Conservation (phyloP, 1,140 invertebrate species). For the Drosophila parabipectinata region DNA sequence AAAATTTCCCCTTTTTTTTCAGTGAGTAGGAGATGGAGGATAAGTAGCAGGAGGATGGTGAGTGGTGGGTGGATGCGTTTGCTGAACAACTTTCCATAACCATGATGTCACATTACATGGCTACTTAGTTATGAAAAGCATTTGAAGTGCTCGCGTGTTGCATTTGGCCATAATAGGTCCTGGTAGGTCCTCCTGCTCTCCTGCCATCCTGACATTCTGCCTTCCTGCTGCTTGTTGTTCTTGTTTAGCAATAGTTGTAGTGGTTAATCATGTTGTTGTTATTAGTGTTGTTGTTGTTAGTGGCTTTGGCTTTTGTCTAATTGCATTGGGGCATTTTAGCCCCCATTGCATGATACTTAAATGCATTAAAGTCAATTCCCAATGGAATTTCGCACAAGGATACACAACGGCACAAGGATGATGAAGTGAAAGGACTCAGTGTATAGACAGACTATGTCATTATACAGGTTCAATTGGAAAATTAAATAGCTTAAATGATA, state of each 20-base stretch:
- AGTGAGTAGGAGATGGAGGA: not conserved
- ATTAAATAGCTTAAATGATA: conserved; percentile 33
- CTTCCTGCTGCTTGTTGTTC: conserved; percentile 3
- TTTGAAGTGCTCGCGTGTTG: conserved; percentile 45
- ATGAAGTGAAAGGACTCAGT: conserved; percentile 41
- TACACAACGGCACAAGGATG: conserved; percentile 6
- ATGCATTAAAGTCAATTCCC: conserved; percentile 60
- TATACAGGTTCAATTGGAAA: conserved; percentile 49
- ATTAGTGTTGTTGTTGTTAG: conserved; percentile 4
- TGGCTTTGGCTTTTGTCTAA: conserved; percentile 61
- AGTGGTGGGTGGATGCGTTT: not conserved
- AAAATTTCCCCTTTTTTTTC: not conserved
- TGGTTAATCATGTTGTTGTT: conserved; percentile 43
- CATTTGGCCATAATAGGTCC: not conserved
- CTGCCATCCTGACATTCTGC: too few relatives aligned
- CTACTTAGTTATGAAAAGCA: conserved; percentile 48
- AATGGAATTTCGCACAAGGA: conserved; percentile 35
- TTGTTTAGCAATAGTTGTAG: conserved; percentile 29
- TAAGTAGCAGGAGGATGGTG: not conserved
- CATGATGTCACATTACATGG: conserved; percentile 47
- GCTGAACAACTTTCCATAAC: conserved; percentile 15
- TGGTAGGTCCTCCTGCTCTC: too few relatives aligned
- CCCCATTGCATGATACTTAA: conserved; percentile 62
- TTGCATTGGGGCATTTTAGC: conserved; percentile 51
- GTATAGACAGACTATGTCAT: conserved; percentile 65